Evolutionary conservation across 2,888 invertebrate genomes (phyloP), one percentile per base, ranked within the genome.

Genomic region (Microdon myrmicae): DNA sequence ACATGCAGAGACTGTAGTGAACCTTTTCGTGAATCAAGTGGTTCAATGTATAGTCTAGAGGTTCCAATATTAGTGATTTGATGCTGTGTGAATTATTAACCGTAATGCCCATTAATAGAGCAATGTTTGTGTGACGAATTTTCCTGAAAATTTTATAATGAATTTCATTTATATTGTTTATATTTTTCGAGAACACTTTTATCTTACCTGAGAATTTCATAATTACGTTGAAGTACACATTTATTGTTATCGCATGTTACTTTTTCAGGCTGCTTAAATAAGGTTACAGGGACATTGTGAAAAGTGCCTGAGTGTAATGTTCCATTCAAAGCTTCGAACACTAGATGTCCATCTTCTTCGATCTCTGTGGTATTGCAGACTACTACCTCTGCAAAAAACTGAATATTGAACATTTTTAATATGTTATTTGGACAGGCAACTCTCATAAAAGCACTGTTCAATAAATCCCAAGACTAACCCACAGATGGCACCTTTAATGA

Each of bases 71-170:
- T 10, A 64, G 28, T 1, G 64, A 58, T 34, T 64, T 58, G 19
- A 64, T 20, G 12, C 37, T 10, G 9, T 53, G 53, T n/a, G 47
- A 58, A 12, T 64, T 64, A 16, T 64, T 58, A 3, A 64, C 58
- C 6, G 58, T 53, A 34, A 64, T 47, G 6, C 58, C 64, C 64
- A 64, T 64, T 10, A 64, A 38, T 4, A 64, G 37, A 5, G 47
- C 51, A n/a, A 64, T 43, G 20, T 58, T 51, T n/a, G 64, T 56
- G 7, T 64, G 64, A 0, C 64, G 45, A 8, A 64, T 64, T 64
- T 64, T 64, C 2, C 64, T 64, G 31, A 2, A 10, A 6, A 20
- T 3, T n/a, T n/a, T n/a, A n/a, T 7, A 9, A 25, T n/a, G 9
- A 8, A 23, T n/a, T n/a, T n/a, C n/a, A n/a, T n/a, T n/a, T n/a